These are phyloP conservation scores for Brevimyrus niger DNA, from an alignment of 2,113 vertebrate species.

Conservation along the genomic window DNA sequence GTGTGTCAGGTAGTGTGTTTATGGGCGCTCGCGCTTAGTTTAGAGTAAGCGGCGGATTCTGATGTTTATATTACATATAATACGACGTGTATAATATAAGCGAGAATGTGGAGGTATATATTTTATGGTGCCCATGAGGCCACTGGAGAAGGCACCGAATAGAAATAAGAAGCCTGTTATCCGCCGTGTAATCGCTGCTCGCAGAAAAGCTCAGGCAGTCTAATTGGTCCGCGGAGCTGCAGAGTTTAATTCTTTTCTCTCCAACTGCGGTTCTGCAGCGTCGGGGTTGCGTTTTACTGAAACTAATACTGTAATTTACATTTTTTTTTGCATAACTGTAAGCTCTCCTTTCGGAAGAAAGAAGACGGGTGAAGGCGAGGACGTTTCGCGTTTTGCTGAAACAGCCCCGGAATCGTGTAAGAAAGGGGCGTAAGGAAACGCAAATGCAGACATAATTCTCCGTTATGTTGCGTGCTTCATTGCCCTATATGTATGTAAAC, in stretches of 20 bases:
- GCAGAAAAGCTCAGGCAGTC: neutral
- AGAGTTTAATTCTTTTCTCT: neutral
- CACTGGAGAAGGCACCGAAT: neutral
- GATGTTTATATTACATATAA: neutral
- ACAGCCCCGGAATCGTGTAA: neutral
- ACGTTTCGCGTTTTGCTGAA: neutral
- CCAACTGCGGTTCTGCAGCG: neutral
- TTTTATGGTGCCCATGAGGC: neutral
- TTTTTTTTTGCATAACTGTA: slow-evolving; percentile 8
- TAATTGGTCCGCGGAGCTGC: slow-evolving; percentile 9
- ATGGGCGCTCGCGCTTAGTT: neutral
- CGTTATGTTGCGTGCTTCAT: neutral
- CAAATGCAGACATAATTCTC: neutral
- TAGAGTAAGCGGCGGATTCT: neutral
- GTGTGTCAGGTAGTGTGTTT: neutral
- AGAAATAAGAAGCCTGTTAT: neutral
- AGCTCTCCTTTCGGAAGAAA: neutral
- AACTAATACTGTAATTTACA: slow-evolving; percentile 18
- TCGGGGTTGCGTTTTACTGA: neutral
- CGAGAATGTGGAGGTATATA: neutral
- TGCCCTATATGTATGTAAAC: neutral
- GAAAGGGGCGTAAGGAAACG: neutral
- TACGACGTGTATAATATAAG: neutral
- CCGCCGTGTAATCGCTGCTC: neutral
- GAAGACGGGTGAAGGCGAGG: neutral